These are phyloP conservation scores for Pavo muticus DNA, from an alignment of 2,113 vertebrate species.

Conservation along the genomic window DNA sequence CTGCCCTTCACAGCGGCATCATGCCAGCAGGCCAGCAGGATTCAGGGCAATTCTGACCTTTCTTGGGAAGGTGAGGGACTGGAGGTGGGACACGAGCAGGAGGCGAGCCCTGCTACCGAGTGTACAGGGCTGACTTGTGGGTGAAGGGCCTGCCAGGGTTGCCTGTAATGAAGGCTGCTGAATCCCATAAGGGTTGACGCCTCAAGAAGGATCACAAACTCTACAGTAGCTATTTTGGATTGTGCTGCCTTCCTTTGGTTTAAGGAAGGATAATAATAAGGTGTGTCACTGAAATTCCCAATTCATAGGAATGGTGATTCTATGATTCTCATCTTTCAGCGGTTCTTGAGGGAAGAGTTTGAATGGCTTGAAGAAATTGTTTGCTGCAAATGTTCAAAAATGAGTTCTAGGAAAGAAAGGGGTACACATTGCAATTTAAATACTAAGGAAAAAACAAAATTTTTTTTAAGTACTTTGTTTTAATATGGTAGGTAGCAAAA, in stretches of 20 bases:
- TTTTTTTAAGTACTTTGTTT: not conserved
- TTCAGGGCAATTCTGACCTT: not conserved
- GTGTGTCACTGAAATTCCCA: not conserved
- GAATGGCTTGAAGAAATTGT: not conserved
- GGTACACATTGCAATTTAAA: not conserved
- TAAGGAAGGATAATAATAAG: not conserved
- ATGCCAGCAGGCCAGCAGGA: not conserved
- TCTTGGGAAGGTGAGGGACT: not conserved
- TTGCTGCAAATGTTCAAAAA: not conserved
- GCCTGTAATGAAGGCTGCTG: not conserved
- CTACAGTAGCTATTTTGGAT: not conserved
- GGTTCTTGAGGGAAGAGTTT: not conserved
- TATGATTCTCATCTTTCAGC: not conserved
- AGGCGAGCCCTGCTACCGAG: not conserved
- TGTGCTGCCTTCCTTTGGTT: not conserved
- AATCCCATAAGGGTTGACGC: not conserved
- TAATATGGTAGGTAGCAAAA: not conserved
- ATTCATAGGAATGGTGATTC: not conserved
- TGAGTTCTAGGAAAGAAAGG: not conserved
- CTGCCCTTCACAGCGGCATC: not conserved
- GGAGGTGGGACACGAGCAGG: not conserved
- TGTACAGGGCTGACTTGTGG: rapidly evolving
- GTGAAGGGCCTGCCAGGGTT: not conserved
- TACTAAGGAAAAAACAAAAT: not conserved
- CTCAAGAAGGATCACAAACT: not conserved